These are phyloP conservation scores for Microctenopoma stevenorrisi DNA, from an alignment of 2,797 vertebrate species.

Conservation along the genomic window DNA sequence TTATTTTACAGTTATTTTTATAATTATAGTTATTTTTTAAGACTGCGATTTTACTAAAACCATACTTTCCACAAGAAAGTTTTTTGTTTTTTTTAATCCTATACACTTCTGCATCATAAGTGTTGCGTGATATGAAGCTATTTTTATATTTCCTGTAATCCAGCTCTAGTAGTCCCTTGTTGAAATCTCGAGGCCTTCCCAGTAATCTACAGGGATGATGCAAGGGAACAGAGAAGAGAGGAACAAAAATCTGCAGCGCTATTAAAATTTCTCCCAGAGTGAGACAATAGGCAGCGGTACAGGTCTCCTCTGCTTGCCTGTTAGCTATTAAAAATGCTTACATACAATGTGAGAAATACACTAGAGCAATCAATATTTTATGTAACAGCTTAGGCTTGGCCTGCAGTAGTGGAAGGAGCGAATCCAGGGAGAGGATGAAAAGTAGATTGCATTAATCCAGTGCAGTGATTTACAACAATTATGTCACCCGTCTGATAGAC, in stretches of 20 bases:
- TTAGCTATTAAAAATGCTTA: conserved; percentile 84
- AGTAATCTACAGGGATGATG: conserved; percentile 65
- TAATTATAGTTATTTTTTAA: too few species aligned
- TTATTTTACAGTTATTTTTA: too few species aligned
- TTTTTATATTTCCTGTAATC: conserved; percentile 61
- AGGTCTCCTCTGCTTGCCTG: conserved; percentile 69
- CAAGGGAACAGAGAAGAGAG: conserved; percentile 62
- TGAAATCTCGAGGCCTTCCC: conserved; percentile 57
- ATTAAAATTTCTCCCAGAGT: conserved; percentile 67
- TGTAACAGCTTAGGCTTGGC: conserved; percentile 71
- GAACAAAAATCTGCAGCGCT: conserved; percentile 74
- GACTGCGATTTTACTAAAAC: not conserved
- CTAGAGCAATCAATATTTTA: conserved; percentile 84
- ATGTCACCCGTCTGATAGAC: conserved; percentile 57
- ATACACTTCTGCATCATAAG: conserved; percentile 25
- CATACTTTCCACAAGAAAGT: conserved; percentile 13
- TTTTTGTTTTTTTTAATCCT: conserved; percentile 8
- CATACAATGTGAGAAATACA: conserved; percentile 81
- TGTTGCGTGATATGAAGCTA: conserved; percentile 18
- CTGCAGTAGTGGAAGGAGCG: conserved; percentile 45
- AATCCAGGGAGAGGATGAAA: conserved; percentile 61
- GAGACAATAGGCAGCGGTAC: conserved; percentile 39
- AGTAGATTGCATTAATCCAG: conserved; percentile 73
- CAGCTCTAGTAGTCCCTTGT: conserved; percentile 50
- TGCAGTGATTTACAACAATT: conserved; percentile 59